Evolutionary conservation across 2,113 vertebrate species (phyloP), one percentile per base, ranked within the genome.

Genomic region (Monarcha castaneiventris): DNA sequence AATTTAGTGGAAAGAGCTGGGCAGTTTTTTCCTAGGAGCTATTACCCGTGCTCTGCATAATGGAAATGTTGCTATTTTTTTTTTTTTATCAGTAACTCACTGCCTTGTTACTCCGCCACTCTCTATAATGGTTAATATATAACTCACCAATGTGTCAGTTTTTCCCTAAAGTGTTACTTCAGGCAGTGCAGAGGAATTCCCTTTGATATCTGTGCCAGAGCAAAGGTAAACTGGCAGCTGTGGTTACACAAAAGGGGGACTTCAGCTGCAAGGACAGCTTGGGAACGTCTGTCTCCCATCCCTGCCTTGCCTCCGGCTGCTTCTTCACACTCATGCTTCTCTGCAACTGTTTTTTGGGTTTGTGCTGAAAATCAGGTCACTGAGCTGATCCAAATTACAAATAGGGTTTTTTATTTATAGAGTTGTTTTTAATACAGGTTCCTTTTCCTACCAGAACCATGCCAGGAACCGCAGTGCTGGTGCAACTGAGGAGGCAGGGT

Each of bases 141-240:
- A 93, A 94, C 83, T 81, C 52, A 46, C 32, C 12, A 3, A 84
- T 67, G 87, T 88, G 92, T 77, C 92, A 43, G 20, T 84, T 86
- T 78, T 93, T 89, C 96, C 93, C 73, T 68, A 32, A 84, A 84
- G 68, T 8, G 8, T 61, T 83, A 85, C 52, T 94, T 85, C 63
- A 80, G 82, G 75, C 74, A 66, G 39, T 59, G 68, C 72, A 55
- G 82, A 68, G 79, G 48, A 94, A 88, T 84, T 88, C 92, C 72
- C 82, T 91, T 72, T 19, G 59, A 26, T 39, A 55, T 5, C 39
- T 16, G 11, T 41, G 71, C 75, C 68, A 80, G 55, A 85, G 58
- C 69, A 91, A 84, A 91, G 84, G 89, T 63, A 81, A 1, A 1
- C 30, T 48, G 49, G 39, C 84, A 87, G 79, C 63, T 83, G 58